Evolutionary conservation across 2,888 invertebrate species (phyloP).

Genomic region (Didymodactylos carnosus): DNA sequence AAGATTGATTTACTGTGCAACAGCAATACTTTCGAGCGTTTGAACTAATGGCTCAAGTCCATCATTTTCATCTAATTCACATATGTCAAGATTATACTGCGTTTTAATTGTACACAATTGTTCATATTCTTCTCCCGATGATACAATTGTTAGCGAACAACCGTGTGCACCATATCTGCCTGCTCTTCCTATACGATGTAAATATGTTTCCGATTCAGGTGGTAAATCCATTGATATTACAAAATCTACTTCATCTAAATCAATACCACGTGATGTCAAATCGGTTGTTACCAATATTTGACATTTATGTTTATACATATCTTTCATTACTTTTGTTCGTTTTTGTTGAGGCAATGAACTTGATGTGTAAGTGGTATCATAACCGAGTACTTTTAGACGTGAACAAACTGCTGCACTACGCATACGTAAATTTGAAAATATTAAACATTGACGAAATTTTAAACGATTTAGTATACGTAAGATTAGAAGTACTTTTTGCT

Average conservation of each 20-base stretch:
- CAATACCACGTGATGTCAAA: slow-evolving; percentile 11
- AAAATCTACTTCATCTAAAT: slow-evolving; percentile 12
- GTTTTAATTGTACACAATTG: not conserved
- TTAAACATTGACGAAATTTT: not conserved
- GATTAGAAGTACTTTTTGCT: not conserved
- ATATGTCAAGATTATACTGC: not conserved
- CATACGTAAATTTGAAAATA: not conserved
- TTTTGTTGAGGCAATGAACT: slow-evolving; percentile 8
- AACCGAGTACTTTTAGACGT: not conserved
- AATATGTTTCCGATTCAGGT: slow-evolving; percentile 12
- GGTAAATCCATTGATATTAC: slow-evolving; percentile 10
- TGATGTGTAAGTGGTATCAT: slow-evolving; percentile 4
- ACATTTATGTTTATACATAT: slow-evolving; percentile 8
- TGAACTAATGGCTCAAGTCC: not conserved
- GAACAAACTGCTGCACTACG: not conserved
- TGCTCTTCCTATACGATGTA: slow-evolving; percentile 6
- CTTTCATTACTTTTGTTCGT: slow-evolving; percentile 8
- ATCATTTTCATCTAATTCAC: not conserved
- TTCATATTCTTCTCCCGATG: not conserved
- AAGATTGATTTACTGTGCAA: no score
- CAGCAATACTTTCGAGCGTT: not conserved
- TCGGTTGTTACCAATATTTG: slow-evolving; percentile 13
- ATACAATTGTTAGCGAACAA: not conserved
- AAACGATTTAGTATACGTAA: not conserved
- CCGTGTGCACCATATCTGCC: not conserved